phyloP scores from a whole-genome alignment of 2,113 vertebrate genomes.

The Riparia riparia region DNA sequence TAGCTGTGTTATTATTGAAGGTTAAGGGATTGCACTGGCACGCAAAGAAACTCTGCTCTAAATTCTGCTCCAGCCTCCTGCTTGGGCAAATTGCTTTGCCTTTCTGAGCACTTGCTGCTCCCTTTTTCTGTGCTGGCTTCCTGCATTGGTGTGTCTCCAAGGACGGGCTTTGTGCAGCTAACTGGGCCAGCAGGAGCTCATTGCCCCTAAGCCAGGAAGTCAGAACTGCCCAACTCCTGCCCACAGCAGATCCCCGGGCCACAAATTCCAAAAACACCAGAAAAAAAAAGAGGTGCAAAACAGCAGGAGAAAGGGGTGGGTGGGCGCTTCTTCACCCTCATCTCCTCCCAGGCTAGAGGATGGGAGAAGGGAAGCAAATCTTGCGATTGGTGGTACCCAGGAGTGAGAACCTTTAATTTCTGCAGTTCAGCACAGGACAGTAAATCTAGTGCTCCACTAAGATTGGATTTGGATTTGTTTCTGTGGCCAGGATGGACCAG shows the following conservation, averaged over 20 bases:
- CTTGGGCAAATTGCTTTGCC: conserved; percentile 8
- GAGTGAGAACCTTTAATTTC: background rate
- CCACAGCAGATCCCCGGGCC: background rate
- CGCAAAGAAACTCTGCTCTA: background rate
- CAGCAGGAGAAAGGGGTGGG: background rate
- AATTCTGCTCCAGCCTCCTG: conserved; percentile 4
- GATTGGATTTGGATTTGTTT: background rate
- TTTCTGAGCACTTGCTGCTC: conserved; percentile 11
- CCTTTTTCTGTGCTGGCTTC: conserved; percentile 34
- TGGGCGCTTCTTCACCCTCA: background rate
- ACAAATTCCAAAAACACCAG: fast-evolving
- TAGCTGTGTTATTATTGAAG: background rate
- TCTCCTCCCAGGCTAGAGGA: background rate
- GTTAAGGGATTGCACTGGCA: background rate
- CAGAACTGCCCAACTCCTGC: conserved; percentile 28
- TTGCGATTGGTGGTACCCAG: fast-evolving
- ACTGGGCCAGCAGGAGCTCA: background rate
- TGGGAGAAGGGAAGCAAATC: background rate
- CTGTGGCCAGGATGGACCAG: background rate
- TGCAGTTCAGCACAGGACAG: background rate
- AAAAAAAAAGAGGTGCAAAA: background rate
- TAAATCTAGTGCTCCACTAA: too few species aligned
- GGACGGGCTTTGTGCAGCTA: background rate
- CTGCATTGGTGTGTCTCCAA: conserved; percentile 24
- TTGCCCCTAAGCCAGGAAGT: background rate